Evolutionary conservation across 2,797 vertebrate genomes (phyloP), one percentile per base, ranked within the genome.

Genomic region (Notolepis coatsorum): DNA sequence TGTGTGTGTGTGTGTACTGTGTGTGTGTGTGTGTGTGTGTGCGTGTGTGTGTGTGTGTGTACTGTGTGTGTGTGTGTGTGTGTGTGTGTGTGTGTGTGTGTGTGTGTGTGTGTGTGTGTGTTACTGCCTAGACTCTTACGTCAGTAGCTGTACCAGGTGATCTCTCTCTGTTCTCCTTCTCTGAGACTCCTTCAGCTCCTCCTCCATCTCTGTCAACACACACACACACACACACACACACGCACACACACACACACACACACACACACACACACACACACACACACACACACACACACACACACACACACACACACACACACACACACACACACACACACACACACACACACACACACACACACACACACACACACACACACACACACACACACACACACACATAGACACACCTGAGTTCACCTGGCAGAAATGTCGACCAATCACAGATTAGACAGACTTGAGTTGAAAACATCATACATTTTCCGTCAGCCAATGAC

Each of bases 41-140:
- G 25, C 15, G 30, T 13, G 49, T 33, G 18, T 9, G 21, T 50
- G 47, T 20, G 27, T 50, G 47, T 31, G 27, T 51, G 63, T 65
- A 65, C 42, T n/a, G 24, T 27, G 31, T 68, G 66, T 60, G 24
- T 48, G 48, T 53, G 65, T 33, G 59, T 69, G 55, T 5, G 37
- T 30, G n/a, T 55, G 3, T 8, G 21, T 54, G 47, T 57, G 46
- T 37, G 37, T 55, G 18, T 46, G n/a, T 61, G 42, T 58, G 68
- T 67, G 57, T 61, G 57, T 49, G 35, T 37, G 51, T 13, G 20
- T 58, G 46, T 47, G 56, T 60, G 69, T 67, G 64, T 68, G 71
- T 79, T 52, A 72, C 67, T 57, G 60, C 67, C 63, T 54, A 65
- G 37, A 84, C 63, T 75, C 80, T 85, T 85, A 82, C 82, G 84